phyloP scores from a whole-genome alignment of 23 tunicate genomes.

The Corella eumyota region DNA sequence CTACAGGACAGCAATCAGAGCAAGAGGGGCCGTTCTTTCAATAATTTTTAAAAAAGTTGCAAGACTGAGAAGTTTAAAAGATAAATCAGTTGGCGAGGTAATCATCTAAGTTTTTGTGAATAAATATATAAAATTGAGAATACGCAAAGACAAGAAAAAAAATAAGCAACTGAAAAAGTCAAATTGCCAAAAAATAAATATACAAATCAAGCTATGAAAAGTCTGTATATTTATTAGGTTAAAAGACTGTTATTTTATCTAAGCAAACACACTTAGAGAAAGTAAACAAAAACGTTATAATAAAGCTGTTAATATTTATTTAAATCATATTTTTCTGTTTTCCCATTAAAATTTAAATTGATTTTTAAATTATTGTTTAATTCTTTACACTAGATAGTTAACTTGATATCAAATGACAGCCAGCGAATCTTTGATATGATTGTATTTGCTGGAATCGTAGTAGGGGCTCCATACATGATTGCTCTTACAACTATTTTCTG shows the following conservation, averaged over 20 bases:
- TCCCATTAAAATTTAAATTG: too few relatives aligned
- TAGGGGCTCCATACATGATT: slow-evolving; percentile 39
- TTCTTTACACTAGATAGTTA: slow-evolving; percentile 31
- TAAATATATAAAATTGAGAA: neutral
- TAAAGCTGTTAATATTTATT: too few relatives aligned
- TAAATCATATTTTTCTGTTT: too few relatives aligned
- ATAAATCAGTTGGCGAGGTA: slow-evolving; percentile 84
- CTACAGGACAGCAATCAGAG: slow-evolving; percentile 53
- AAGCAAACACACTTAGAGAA: too few relatives aligned
- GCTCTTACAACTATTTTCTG: slow-evolving; percentile 26
- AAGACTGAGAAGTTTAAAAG: slow-evolving; percentile 59
- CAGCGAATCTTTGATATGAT: slow-evolving; percentile 58
- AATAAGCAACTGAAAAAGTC: too few relatives aligned
- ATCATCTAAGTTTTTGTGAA: slow-evolving; percentile 5
- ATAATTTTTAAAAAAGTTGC: slow-evolving; percentile 57
- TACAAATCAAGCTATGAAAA: too few relatives aligned
- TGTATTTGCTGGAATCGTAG: slow-evolving; percentile 38
- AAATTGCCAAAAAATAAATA: too few relatives aligned
- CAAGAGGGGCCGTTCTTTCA: slow-evolving; percentile 51
- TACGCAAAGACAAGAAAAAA: too few relatives aligned
- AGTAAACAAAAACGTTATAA: too few relatives aligned
- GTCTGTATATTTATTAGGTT: too few relatives aligned
- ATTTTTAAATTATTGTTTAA: too few relatives aligned
- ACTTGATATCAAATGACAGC: slow-evolving; percentile 66
- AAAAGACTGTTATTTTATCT: too few relatives aligned